Base-by-base conservation (phyloP, 2,113 vertebrate species). In the Eolophus roseicapilla region DNA sequence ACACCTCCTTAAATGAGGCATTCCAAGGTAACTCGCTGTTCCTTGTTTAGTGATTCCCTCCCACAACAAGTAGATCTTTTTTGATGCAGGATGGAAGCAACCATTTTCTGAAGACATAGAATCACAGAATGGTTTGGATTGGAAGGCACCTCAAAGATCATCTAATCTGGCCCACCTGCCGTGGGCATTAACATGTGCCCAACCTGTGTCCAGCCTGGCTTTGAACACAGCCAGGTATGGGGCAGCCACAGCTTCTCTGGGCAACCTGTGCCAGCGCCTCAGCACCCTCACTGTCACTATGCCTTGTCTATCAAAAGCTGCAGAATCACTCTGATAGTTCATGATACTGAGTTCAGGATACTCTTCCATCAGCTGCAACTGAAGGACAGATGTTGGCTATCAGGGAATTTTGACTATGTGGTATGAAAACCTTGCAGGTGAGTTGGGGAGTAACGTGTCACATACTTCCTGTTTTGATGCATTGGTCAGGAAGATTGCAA, bases 381-480 rank as follows among this genome's bases (percentile, higher is more conserved):
- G 82, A 86, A 97, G 88, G 62, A 87, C 91, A 82, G 73, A 25
- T 31, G 21, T 25, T 63, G 33, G 69, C 90, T 86, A 71, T 76
- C 84, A 76, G 75, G 62, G 90, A 94, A 46, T 57, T 88, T 95
- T 68, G 87, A 52, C 78, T 91, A 15, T 41, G 75, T 13, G 19
- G 79, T 93, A 67, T 90, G 96, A 91, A 96, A 96, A 95, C 41
- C 29, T 77, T 64, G 77, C 93, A 93, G 74, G 84, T 88, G 76
- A 85, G 46, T 21, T 94, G 96, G 77, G 95, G 93, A 82, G 80
- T n/a, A 15, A 81, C 57, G 81, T 96, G 95, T 97, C 87, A 65
- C 88, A 57, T 68, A 27, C 70, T 95, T 97, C 96, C 88, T 80
- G 9, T 75, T 94, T 93, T 83, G 80, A 92, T 96, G 74, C 69